Evolutionary conservation across 2,888 invertebrate genomes (phyloP).

Genomic region (Stenotaenia linearis): DNA sequence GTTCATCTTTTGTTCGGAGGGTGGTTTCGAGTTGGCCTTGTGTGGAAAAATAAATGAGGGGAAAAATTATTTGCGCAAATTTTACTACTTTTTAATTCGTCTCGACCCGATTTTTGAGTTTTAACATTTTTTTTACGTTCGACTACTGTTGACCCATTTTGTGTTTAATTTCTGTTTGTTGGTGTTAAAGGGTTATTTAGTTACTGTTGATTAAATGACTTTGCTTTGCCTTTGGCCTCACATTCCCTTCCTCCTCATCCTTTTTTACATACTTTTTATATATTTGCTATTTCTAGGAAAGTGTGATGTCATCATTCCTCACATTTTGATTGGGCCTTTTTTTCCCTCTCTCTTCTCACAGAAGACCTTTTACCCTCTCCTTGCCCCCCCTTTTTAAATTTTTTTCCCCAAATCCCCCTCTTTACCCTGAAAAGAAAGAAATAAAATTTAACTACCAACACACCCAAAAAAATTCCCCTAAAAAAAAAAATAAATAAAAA

Average conservation of each 20-base stretch:
- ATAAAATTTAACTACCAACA: too few relatives aligned
- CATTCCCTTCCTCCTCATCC: background rate
- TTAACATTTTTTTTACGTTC: too few relatives aligned
- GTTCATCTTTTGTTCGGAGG: background rate
- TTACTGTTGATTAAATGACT: background rate
- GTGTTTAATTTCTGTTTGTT: too few relatives aligned
- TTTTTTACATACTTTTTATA: background rate
- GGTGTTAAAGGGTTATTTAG: too few relatives aligned
- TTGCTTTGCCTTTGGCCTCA: background rate
- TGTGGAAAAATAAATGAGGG: background rate
- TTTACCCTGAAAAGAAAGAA: too few relatives aligned
- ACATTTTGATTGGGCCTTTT: background rate
- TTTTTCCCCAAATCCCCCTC: background rate
- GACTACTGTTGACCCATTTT: too few relatives aligned
- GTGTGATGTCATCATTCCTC: background rate
- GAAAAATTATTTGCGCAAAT: background rate
- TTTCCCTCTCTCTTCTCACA: background rate
- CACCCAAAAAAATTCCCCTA: background rate
- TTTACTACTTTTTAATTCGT: background rate
- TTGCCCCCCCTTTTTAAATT: background rate
- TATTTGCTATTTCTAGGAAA: background rate
- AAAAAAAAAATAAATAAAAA: background rate
- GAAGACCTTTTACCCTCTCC: constrained; percentile 1
- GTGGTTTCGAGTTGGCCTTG: background rate
- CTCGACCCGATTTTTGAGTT: too few relatives aligned